Conservation (phyloP, 2,888 invertebrate species). For the Ligdia adustata region DNA sequence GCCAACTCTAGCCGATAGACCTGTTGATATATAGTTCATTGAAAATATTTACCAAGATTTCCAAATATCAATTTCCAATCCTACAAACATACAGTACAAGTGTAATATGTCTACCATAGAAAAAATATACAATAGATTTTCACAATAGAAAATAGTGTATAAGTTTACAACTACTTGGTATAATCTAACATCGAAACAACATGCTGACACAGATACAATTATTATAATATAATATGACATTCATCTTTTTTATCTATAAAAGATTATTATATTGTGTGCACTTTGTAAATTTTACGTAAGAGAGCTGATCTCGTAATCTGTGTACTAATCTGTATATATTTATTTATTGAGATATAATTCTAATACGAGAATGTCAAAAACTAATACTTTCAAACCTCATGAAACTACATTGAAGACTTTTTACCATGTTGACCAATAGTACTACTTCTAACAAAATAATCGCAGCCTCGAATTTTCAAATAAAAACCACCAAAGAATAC, state of each 20-base stretch:
- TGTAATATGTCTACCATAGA: constrained; percentile 53
- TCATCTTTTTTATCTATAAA: too few relatives aligned
- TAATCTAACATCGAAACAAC: constrained; percentile 17
- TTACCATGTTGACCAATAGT: neutral
- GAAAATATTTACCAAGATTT: constrained; percentile 23
- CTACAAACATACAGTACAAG: constrained; percentile 14
- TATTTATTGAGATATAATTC: too few relatives aligned
- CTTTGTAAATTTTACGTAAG: too few relatives aligned
- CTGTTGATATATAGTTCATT: too few relatives aligned
- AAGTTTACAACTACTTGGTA: constrained; percentile 26
- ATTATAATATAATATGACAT: neutral
- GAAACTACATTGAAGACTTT: too few relatives aligned
- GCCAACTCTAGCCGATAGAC: too few relatives aligned
- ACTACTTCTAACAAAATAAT: neutral
- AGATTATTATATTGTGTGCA: too few relatives aligned
- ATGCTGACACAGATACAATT: neutral
- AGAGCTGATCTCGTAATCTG: too few relatives aligned
- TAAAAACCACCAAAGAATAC: too few relatives aligned
- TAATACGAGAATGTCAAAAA: too few relatives aligned
- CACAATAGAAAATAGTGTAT: constrained; percentile 65
- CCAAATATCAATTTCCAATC: constrained; percentile 27
- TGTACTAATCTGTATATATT: too few relatives aligned
- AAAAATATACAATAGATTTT: constrained; percentile 59
- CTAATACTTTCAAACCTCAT: too few relatives aligned
- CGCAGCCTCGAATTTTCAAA: neutral